These are phyloP conservation scores for Lethrus apterus DNA, from an alignment of 1,140 invertebrate genomes.

Conservation along the genomic window DNA sequence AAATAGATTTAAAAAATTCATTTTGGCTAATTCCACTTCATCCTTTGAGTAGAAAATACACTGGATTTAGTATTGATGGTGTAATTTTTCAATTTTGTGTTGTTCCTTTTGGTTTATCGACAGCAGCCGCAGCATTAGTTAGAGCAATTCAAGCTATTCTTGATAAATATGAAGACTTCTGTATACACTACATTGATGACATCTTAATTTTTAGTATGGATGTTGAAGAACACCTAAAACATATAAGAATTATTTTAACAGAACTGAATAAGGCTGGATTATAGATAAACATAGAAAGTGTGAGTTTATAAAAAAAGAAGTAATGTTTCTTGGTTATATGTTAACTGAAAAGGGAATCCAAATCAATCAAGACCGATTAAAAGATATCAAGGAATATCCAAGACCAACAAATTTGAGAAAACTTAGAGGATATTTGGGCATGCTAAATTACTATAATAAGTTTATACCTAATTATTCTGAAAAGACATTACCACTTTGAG, in stretches of 20 bases:
- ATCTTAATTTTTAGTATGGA: constrained; percentile 6
- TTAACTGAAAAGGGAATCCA: no score
- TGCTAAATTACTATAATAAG: no score
- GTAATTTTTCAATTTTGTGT: constrained; percentile 4
- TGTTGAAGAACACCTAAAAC: constrained; percentile 3
- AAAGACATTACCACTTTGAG: no score
- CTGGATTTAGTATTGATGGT: constrained; percentile 6
- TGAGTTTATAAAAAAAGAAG: no score
- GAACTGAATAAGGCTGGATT: no score
- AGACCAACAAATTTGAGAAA: no score
- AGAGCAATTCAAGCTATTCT: background rate
- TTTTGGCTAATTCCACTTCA: constrained; percentile 5
- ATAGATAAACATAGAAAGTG: no score
- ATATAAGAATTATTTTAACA: constrained; percentile 6
- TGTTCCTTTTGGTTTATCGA: background rate
- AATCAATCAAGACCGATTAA: no score
- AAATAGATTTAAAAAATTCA: background rate
- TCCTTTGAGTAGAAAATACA: background rate
- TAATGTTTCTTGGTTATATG: no score
- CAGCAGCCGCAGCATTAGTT: background rate
- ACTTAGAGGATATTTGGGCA: no score
- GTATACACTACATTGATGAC: constrained; percentile 5
- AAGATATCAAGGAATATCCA: no score
- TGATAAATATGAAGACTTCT: background rate
- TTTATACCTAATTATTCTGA: no score